These are phyloP conservation scores for Drosophila ogumai DNA, from an alignment of 1,140 invertebrate species.

Conservation along the genomic window DNA sequence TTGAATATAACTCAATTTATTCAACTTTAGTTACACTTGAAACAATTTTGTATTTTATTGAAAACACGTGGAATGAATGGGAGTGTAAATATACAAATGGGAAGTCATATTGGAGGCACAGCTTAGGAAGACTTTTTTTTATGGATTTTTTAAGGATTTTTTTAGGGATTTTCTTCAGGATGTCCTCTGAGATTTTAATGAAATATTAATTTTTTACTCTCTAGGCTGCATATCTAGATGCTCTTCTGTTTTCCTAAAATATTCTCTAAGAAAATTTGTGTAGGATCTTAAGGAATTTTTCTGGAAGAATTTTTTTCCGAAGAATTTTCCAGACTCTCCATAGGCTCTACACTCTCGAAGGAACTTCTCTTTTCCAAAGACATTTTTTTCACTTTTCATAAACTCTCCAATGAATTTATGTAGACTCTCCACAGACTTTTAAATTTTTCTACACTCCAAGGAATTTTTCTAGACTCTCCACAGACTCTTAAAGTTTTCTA, in stretches of 20 bases:
- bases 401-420: background rate
- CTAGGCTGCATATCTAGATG: background rate
- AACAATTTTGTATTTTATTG: constrained; percentile 1
- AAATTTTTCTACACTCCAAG: background rate
- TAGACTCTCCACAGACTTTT: background rate
- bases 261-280: no score
- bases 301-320: no score
- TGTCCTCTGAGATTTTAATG: no score
- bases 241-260: background rate
- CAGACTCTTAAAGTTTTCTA: background rate
- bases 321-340: background rate
- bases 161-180: no score
- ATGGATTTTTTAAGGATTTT: background rate
- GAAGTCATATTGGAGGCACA: background rate
- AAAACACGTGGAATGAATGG: background rate
- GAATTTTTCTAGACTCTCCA: background rate
- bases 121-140: background rate
- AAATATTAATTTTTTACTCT: no score
- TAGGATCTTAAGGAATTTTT: no score
- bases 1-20: background rate
- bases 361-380: background rate
- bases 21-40: background rate
- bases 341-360: background rate
- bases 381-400: background rate
- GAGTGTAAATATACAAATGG: background rate